Evolutionary conservation across 2,888 invertebrate genomes (phyloP), one percentile per base, ranked within the genome.

Genomic region (Agonopterix heracliana): DNA sequence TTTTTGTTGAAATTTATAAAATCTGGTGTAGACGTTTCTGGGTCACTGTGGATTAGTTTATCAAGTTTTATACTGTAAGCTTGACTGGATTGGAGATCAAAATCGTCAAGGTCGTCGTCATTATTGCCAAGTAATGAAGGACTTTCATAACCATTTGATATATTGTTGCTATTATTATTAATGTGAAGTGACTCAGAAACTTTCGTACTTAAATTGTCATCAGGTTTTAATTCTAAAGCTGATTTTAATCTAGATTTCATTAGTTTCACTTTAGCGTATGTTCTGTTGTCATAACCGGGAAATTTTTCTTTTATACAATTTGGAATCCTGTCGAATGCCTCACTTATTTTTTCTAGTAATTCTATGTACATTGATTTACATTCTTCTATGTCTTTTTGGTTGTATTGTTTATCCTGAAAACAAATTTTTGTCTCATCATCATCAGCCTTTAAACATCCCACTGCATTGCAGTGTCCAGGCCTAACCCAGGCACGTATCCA

Each of bases 241-340:
- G 59, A 61, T 71, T 91, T 92, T 3, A 93, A 77, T 65, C 91
- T 92, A 56, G 89, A 88, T 51, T 90, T 86, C 43, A 92, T 70
- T 38, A 82, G 78, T 76, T 91, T 91, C 7, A 93, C 73, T 66
- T 90, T 90, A 1, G 84, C 73, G 64, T 90, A 93, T 7, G 87
- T 85, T 41, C 77, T 81, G 13, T 74, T 71, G 57, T 92, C 89
- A 64, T 92, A 93, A 0, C 91, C 91, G 2, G 91, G 91, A 47
- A 93, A 90, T 54, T 90, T 86, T 57, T 89, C 85, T 55, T 92
- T 90, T 41, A 92, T 88, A 54, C 89, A 81, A 10, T 90, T 76
- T 1, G 93, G 93, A 59, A 93, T 91, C 75, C 90, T 90, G 58
- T 91, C 91, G 56, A 93, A 89, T 0, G 92, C 90, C 14, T 76